Evolutionary conservation across 2,113 vertebrate species (phyloP).

Genomic region (Sclerurus mexicanus): DNA sequence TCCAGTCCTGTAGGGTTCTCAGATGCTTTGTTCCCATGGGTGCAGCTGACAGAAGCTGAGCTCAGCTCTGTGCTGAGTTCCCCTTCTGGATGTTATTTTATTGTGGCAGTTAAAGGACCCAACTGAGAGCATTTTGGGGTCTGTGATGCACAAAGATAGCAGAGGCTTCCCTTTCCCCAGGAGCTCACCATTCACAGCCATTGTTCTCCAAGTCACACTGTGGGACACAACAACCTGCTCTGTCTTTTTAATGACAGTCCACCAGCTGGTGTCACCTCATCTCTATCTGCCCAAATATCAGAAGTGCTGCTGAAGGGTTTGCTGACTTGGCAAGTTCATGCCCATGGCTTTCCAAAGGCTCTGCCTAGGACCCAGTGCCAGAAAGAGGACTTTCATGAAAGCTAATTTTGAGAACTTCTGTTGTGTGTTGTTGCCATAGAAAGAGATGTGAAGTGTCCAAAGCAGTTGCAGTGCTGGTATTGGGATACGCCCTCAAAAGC

Average conservation of each 20-base stretch:
- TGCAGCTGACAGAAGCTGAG: not conserved
- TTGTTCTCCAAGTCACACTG: not conserved
- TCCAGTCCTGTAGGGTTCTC: not conserved
- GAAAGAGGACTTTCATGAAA: not conserved
- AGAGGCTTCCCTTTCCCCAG: not conserved
- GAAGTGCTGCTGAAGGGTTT: not conserved
- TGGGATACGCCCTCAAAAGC: fast-evolving
- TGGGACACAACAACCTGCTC: not conserved
- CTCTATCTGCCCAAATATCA: not conserved
- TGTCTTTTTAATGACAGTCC: not conserved
- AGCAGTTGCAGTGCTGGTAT: not conserved
- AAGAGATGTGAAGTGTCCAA: not conserved
- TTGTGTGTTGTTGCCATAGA: not conserved
- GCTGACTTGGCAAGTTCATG: not conserved
- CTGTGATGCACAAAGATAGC: not conserved
- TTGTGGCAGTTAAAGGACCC: not conserved
- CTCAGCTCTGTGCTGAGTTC: not conserved
- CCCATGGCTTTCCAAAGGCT: not conserved
- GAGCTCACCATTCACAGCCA: not conserved
- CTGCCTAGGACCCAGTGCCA: not conserved
- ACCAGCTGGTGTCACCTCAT: not conserved
- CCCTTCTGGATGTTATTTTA: not conserved
- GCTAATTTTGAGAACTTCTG: not conserved
- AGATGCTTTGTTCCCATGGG: not conserved
- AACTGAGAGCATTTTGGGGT: not conserved